Percentiles rank a stretch among this genome's conserved stretches.
Evolutionary conservation across 2,888 invertebrate species (phyloP).

Genomic region (Callyntrura guangdongensis): DNA sequence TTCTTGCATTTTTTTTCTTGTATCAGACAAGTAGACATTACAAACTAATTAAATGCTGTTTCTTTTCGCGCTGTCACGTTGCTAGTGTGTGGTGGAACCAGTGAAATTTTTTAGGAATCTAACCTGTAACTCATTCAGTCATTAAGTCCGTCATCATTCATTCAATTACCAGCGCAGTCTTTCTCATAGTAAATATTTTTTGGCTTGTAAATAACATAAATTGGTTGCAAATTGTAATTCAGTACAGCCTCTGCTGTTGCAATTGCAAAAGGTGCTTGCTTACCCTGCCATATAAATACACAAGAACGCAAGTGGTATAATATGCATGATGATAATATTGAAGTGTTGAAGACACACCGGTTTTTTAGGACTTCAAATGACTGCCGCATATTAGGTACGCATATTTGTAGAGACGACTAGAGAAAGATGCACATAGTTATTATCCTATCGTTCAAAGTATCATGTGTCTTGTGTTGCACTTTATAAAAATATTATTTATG

Average conservation of each 20-base stretch:
- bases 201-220: conserved; percentile 1
- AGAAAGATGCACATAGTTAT: conserved; percentile 19
- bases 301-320: background rate
- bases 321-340: background rate
- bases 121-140: background rate
- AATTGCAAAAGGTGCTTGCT: background rate
- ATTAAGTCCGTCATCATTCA: background rate
- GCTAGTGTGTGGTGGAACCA: background rate
- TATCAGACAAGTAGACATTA: background rate
- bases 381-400: background rate
- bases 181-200: conserved; percentile 25
- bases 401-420: background rate
- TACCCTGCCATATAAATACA: background rate
- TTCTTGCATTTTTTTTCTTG: background rate
- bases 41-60: background rate
- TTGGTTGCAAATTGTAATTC: conserved; percentile 1
- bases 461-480: conserved; percentile 7
- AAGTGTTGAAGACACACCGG: conserved; percentile 67
- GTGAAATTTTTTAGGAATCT: conserved; percentile 19
- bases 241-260: background rate
- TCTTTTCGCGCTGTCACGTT: background rate
- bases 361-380: conserved; percentile 50
- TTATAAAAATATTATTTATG: conserved; percentile 63
- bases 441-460: conserved; percentile 9
- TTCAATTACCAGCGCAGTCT: background rate